Conservation (phyloP, 2,888 invertebrate species). For the Pristionchus exspectatus region DNA sequence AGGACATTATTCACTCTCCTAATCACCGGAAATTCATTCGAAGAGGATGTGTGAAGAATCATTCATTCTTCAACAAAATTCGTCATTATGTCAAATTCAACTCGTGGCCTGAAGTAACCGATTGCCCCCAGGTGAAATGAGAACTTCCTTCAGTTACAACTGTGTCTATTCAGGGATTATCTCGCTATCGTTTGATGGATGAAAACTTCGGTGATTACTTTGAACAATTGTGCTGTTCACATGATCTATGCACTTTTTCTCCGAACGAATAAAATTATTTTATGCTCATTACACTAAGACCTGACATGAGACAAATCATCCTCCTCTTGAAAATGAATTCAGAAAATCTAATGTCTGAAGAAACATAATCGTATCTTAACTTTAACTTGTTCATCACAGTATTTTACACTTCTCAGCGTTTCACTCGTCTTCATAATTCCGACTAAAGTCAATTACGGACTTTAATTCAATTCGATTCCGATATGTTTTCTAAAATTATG, state of each 20-base stretch:
- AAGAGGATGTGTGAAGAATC: slow-evolving; percentile 41
- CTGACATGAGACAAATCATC: no score
- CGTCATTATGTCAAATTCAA: slow-evolving; percentile 8
- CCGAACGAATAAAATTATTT: not conserved
- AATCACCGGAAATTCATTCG: not conserved
- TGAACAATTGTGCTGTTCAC: slow-evolving; percentile 10
- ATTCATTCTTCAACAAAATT: not conserved
- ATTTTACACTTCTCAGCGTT: no score
- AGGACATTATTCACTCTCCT: slow-evolving; percentile 13
- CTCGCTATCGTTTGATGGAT: slow-evolving; percentile 18
- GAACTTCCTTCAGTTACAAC: not conserved
- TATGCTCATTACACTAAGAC: not conserved
- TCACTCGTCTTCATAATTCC: no score
- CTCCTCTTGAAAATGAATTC: no score
- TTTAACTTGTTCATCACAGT: no score
- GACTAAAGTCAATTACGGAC: no score
- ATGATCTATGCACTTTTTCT: slow-evolving; percentile 12
- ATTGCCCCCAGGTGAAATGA: not conserved
- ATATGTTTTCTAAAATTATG: no score
- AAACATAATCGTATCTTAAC: no score
- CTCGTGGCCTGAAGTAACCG: not conserved
- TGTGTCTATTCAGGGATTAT: not conserved
- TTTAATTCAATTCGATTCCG: no score
- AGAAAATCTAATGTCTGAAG: no score
- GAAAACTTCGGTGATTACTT: slow-evolving; percentile 9